A percentile compares a stretch with the other conserved stretches of the same genome.
These are phyloP conservation scores for Trachelus tabidus DNA, from an alignment of 2,888 invertebrate genomes.

Conservation along the genomic window DNA sequence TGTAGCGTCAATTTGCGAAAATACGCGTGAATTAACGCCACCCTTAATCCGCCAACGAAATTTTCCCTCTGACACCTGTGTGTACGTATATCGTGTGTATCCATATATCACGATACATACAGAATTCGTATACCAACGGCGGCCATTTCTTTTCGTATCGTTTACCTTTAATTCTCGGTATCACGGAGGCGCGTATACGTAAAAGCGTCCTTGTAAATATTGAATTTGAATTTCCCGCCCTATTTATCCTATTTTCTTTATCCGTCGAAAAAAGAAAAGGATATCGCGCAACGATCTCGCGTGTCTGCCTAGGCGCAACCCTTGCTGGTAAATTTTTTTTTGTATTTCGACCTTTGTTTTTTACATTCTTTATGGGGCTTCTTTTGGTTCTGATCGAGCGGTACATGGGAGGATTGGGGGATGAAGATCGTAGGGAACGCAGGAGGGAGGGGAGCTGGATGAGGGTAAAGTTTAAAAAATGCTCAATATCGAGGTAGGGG, in stretches of 20 bases:
- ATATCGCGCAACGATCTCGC: not conserved
- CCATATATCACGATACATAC: not conserved
- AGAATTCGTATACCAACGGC: not conserved
- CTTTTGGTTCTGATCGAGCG: not conserved
- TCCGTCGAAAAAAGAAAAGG: not conserved
- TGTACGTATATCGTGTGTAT: not conserved
- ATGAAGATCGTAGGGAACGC: too few relatives aligned
- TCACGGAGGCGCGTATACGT: not conserved
- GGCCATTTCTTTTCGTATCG: not conserved
- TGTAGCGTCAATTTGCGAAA: constrained; percentile 51
- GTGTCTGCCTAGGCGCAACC: not conserved
- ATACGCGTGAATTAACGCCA: constrained; percentile 50
- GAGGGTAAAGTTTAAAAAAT: constrained; percentile 10
- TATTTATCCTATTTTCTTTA: not conserved
- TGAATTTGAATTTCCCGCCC: not conserved
- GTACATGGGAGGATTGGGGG: too few relatives aligned
- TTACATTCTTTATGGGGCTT: constrained; percentile 4
- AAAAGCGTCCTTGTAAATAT: not conserved
- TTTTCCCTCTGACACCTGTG: not conserved
- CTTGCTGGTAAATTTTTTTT: not conserved
- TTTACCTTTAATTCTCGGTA: not conserved
- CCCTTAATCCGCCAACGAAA: constrained; percentile 3
- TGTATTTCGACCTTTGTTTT: constrained; percentile 21
- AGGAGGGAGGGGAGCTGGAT: too few relatives aligned
- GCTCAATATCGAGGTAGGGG: constrained; percentile 11